Evolutionary conservation across 1,140 invertebrate genomes (phyloP), one percentile per base, ranked within the genome.

Genomic region (Heliconius himera): DNA sequence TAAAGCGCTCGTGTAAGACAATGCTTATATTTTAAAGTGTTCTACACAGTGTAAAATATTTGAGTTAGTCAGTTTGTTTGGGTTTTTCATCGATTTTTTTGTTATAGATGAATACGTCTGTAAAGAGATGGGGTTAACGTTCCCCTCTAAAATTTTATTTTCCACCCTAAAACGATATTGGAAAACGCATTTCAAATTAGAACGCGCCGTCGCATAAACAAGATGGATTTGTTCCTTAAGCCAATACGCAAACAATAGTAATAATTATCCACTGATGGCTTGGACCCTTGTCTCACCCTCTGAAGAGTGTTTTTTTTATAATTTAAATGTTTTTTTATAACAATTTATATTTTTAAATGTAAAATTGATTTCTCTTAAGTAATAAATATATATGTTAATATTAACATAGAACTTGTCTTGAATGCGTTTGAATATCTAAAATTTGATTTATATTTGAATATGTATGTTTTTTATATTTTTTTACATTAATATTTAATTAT

Each of bases 151-250:
- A 66, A 66, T 26, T 16, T 66, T 66, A 66, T 66, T 66, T 66
- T 74, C 29, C 22, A 56, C 51, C 77, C 71, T 71, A 73, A 49
- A 60, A 36, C 26, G 70, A 72, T 73, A 78, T 78, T 78, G 77
- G 70, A 73, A 66, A 73, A 73, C 77, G 70, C 49, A 72, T 78
- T 78, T 36, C 36, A 78, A 78, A 66, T 78, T 60, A 66, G 73
- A 73, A 56, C 71, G 51, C 70, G 38, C 6, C 26, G 33, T 73
- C 18, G 51, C 71, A 66, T 66, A 66, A 66, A 29, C 26, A 11
- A 66, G 60, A 66, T 66, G 60, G 60, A 66, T 29, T 66, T 66
- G 16, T 66, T 22, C 22, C 26, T 66, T 29, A n/a, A 66, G 60
- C 26, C 26, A 66, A 5, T 29, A 66, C 56, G 22, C 56, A 66